phyloP scores from a whole-genome alignment of 2,113 vertebrate genomes.

The Condylura cristata region DNA sequence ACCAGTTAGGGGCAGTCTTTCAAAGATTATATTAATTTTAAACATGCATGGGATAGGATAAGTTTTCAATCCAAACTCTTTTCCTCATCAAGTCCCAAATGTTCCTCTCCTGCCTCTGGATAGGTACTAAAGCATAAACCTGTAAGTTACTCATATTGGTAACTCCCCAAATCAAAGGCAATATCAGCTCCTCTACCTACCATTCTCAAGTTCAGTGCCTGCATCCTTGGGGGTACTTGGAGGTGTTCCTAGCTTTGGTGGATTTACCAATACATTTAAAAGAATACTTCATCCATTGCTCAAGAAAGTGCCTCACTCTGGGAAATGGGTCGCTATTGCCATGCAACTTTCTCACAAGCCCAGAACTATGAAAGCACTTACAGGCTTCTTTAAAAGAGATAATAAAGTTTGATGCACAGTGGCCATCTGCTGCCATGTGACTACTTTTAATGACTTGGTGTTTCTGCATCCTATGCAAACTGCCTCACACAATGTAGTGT shows the following conservation, averaged over 20 bases:
- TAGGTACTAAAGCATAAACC: not conserved
- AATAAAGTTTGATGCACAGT: not conserved
- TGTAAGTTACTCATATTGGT: not conserved
- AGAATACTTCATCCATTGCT: not conserved
- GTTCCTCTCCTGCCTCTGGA: not conserved
- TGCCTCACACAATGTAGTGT: not conserved
- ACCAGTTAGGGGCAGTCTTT: not conserved
- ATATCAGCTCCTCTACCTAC: not conserved
- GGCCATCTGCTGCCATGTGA: not conserved
- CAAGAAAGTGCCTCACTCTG: not conserved
- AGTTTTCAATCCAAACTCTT: not conserved
- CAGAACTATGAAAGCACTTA: not conserved
- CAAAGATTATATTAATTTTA: not conserved
- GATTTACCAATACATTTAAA: not conserved
- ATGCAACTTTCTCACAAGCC: not conserved
- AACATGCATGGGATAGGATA: not conserved
- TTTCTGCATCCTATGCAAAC: not conserved
- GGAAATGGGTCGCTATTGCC: not conserved
- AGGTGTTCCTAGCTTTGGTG: not conserved
- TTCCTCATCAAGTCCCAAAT: not conserved
- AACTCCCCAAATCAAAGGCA: not conserved
- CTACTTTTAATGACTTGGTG: not conserved
- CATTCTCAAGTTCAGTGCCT: not conserved
- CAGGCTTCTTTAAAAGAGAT: not conserved
- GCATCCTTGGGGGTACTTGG: not conserved